phyloP scores from a whole-genome alignment of 2,113 vertebrate species.

The Phocoena sinus region DNA sequence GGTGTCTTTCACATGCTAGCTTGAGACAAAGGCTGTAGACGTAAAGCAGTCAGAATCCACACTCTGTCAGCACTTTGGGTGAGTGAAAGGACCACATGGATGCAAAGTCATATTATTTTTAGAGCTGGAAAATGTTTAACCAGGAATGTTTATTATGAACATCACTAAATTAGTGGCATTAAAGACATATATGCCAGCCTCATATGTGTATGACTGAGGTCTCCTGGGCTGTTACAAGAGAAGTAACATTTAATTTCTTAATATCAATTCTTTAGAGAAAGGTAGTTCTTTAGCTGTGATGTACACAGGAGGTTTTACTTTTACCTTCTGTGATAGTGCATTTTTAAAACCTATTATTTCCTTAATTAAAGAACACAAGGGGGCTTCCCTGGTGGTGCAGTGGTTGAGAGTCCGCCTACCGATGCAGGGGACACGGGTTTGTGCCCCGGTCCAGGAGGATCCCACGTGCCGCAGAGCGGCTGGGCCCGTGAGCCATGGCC shows the following conservation, averaged over 20 bases:
- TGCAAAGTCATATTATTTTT: not conserved
- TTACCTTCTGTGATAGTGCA: not conserved
- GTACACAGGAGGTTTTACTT: not conserved
- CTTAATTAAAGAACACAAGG: not conserved
- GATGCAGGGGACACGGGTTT: no score
- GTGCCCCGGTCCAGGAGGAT: rapidly evolving
- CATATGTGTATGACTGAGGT: not conserved
- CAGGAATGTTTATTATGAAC: not conserved
- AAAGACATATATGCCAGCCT: not conserved
- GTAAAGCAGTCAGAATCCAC: not conserved
- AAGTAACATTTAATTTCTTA: not conserved
- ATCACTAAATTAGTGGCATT: not conserved
- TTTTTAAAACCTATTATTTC: not conserved
- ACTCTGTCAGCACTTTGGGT: not conserved
- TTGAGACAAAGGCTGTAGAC: not conserved
- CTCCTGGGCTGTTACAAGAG: not conserved
- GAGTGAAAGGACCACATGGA: not conserved
- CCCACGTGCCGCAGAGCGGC: no score
- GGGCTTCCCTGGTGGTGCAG: no score
- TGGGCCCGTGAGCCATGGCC: no score
- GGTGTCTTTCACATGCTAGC: not conserved
- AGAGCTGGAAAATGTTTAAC: not conserved
- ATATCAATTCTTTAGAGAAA: not conserved
- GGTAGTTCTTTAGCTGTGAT: not conserved
- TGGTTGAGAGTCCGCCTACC: no score